Evolutionary conservation across 2,888 invertebrate genomes (phyloP), one percentile per base, ranked within the genome.

Genomic region (Pharmacophagus antenor): DNA sequence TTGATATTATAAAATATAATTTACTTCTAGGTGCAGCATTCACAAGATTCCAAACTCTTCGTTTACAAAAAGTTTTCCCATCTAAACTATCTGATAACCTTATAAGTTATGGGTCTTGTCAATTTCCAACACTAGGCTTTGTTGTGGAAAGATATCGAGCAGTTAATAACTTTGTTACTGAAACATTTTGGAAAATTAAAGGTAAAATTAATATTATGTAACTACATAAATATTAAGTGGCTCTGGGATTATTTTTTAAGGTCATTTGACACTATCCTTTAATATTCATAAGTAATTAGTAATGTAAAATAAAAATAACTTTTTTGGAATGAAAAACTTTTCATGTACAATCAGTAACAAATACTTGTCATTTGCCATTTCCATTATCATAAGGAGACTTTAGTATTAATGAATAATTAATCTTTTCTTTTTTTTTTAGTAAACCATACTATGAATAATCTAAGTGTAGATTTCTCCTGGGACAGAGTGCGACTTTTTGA

Each of bases 41-140:
- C 80, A 99, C 99, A 1, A 93, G 99, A 58, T 96, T 99, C 75
- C 99, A 99, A 91, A 99, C 99, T 0, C 80, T 99, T 63, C 92
- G 98, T 12, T 86, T 99, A 6, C 95, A 96, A 76, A 94, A 94
- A 72, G 93, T 95, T 10, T 97, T 97, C 76, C 96, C 96, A 0
- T 86, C 87, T 41, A 93, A 93, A 68, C 89, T 97, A 54, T 92
- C 94, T 0, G 93, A 96, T 58, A 95, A 95, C 78, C 80, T 99
- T 1, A 95, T 99, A 50, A 99, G 99, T 82, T 99, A 99, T 81
- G 99, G 99, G 2, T 98, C 98, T 61, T 99, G 99, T 77, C 99
- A 99, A 85, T 99, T 99, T 82, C 99, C 99, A 5, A 99, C 99
- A 0, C 90, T 99, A n/a, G 99, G 99, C 1, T 99, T 99, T 92